Percentiles rank a stretch among this genome's conserved stretches.
Evolutionary conservation across 1,140 invertebrate species (phyloP).

Genomic region (Cyrtorhinus lividipennis): DNA sequence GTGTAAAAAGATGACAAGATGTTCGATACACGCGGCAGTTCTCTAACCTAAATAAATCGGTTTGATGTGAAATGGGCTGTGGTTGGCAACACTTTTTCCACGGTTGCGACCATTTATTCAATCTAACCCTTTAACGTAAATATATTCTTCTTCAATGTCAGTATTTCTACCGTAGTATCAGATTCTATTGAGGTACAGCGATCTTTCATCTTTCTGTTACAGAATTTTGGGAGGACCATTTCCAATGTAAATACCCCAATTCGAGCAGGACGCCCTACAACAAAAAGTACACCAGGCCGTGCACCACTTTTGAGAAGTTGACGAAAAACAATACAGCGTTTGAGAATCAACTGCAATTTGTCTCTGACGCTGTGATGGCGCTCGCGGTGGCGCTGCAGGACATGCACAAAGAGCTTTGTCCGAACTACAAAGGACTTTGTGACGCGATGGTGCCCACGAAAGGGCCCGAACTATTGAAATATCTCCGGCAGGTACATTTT

Average conservation of each 20-base stretch:
- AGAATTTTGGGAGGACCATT: constrained; percentile 90
- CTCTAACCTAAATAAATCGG: no score
- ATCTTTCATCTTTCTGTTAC: no score
- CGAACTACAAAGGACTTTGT: constrained; percentile 53
- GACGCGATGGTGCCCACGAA: constrained; percentile 75
- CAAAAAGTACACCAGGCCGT: constrained; percentile 42
- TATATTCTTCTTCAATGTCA: no score
- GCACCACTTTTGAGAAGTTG: constrained; percentile 56
- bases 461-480: constrained; percentile 64
- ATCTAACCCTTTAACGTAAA: no score
- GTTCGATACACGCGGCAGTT: no score
- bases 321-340: constrained; percentile 61
- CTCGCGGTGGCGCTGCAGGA: constrained; percentile 71
- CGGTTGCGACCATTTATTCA: no score
- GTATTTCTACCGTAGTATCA: no score
- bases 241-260: constrained; percentile 65
- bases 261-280: constrained; percentile 66
- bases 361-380: constrained; percentile 80
- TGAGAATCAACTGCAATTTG: constrained; percentile 81
- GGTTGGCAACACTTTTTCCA: no score
- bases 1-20: no score
- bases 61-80: no score
- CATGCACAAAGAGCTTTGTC: constrained; percentile 70
- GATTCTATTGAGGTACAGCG: no score
- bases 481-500: constrained; percentile 69